Base-by-base conservation (phyloP, 2,797 vertebrate genomes). In the Microctenopoma stevenorrisi region DNA sequence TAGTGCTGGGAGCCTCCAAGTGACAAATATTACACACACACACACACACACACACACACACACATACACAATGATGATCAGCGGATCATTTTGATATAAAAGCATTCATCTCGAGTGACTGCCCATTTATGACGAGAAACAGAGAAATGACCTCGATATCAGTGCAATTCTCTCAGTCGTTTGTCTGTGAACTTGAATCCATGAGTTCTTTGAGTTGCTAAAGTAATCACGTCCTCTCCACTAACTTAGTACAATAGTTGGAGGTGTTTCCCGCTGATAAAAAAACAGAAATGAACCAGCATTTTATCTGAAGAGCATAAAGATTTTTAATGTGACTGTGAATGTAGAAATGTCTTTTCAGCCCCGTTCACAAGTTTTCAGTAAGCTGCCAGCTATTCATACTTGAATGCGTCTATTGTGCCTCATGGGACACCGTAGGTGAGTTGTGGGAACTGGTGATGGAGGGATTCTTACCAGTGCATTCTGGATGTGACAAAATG, bases 1-100 rank as follows among this genome's bases (percentile, higher is more conserved):
- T 82, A 87, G 85, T 52, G 90, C 91, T 91, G 72, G 76, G 64
- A 91, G 91, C 91, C 68, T 90, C 60, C 42, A 70, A 88, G 89
- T 91, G 91, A 88, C 87, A 88, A 79, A 92, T 90, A 90, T 88
- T 75, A 77, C 68, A 50, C 49, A 38, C 78, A 77, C 68, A 50
- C 49, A 38, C 55, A 64, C 37, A 64, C 59, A 54, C 56, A 65
- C 30, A 80, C 59, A 78, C 76, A 78, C 64, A 77, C 52, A 81
- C 26, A 74, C 12, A 53, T 22, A 70, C 61, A 80, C 74, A 79
- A 67, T 73, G 78, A 72, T 74, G 60, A 87, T 86, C 71, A 81
- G 76, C 82, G 50, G 76, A 77, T 80, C 79, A 79, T 84, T 85
- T 77, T 83, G 72, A 78, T 70, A 89, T 83, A 65, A 85, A 86